A percentile compares a stretch with the other conserved stretches of the same genome.
Conservation (phyloP, 1,140 invertebrate species). For the Lucilia sericata region DNA sequence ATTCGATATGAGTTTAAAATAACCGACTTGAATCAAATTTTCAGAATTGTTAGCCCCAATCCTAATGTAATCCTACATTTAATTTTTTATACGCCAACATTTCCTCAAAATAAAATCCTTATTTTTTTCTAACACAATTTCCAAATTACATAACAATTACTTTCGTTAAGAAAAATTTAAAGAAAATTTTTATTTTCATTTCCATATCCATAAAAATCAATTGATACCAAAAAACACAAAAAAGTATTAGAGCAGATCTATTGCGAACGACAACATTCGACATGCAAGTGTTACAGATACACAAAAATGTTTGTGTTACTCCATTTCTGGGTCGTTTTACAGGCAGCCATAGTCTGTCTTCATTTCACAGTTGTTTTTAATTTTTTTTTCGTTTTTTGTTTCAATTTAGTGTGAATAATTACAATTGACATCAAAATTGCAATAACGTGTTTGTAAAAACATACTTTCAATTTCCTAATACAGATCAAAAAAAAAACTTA, state of each 20-base stretch:
- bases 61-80: no score
- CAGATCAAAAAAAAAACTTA: background rate
- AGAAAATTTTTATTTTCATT: constrained; percentile 3
- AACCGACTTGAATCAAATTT: no score
- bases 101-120: constrained; percentile 8
- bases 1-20: no score
- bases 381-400: background rate
- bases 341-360: background rate
- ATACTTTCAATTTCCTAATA: constrained; percentile 41
- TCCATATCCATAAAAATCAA: constrained; percentile 27
- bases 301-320: background rate
- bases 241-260: background rate
- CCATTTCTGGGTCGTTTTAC: background rate
- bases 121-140: background rate
- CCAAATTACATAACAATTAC: background rate
- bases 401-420: constrained; percentile 42
- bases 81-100: no score
- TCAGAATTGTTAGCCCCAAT: no score
- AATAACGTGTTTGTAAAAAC: constrained; percentile 38
- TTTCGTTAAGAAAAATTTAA: background rate
- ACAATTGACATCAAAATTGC: constrained; percentile 43
- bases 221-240: background rate
- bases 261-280: background rate
- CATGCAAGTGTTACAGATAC: constrained; percentile 20
- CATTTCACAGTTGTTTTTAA: constrained; percentile 7